phyloP scores from a whole-genome alignment of 2,113 vertebrate genomes.

The Brachypteracias leptosomus region DNA sequence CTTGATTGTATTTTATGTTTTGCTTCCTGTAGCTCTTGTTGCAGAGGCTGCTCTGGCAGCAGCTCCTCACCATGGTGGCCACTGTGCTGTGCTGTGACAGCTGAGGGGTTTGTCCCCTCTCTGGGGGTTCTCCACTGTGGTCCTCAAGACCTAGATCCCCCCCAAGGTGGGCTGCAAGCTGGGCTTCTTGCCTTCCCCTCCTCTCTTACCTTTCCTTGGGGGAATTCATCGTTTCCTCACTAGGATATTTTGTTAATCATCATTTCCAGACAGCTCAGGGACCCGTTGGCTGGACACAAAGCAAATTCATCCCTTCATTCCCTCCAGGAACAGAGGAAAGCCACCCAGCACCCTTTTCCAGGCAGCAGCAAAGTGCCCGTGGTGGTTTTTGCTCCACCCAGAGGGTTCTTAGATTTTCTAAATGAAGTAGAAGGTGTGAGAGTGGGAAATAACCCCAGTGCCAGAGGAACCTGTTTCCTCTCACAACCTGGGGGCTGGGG shows the following conservation, averaged over 20 bases:
- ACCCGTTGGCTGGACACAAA: neutral
- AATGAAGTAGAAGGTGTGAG: neutral
- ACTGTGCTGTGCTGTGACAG: neutral
- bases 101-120: neutral
- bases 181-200: neutral
- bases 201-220: neutral
- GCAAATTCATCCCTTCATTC: neutral
- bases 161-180: neutral
- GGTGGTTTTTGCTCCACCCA: neutral
- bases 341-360: neutral
- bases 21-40: neutral
- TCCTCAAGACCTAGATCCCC: neutral
- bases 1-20: neutral
- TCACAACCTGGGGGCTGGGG: neutral
- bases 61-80: accelerated
- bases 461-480: neutral
- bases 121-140: neutral
- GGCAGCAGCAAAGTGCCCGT: neutral
- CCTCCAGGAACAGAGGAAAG: neutral
- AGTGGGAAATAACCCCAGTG: neutral
- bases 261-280: neutral
- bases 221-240: neutral
- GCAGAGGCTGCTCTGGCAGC: neutral
- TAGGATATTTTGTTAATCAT: neutral
- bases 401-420: neutral